Percentiles rank a stretch among this genome's conserved stretches.
phyloP scores from a whole-genome alignment of 2,113 vertebrate genomes.

The Asarcornis scutulata region DNA sequence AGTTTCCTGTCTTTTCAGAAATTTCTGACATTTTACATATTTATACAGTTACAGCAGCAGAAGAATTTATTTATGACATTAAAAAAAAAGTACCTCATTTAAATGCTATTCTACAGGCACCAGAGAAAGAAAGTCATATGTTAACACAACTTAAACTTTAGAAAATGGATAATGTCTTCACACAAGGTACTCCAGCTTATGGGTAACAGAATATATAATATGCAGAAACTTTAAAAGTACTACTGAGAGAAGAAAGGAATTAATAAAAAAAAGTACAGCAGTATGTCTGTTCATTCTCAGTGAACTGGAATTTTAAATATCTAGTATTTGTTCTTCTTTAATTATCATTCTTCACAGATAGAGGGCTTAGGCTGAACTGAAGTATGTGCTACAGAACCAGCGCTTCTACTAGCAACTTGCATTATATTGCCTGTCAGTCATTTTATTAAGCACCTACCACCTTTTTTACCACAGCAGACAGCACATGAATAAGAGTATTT shows the following conservation, averaged over 20 bases:
- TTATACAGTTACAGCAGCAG: background rate
- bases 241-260: background rate
- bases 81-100: background rate
- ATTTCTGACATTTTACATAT: background rate
- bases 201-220: background rate
- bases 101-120: background rate
- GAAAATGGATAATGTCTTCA: background rate
- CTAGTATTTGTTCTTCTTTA: slow-evolving; percentile 14
- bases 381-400: background rate
- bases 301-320: background rate
- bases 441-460: slow-evolving; percentile 32
- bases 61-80: background rate
- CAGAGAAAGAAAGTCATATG: background rate
- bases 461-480: background rate
- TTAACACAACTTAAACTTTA: background rate
- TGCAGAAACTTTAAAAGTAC: background rate
- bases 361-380: background rate
- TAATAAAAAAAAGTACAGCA: background rate
- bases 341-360: slow-evolving; percentile 14
- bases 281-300: background rate
- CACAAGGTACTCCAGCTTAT: background rate
- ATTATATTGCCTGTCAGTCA: slow-evolving; percentile 27
- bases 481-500: background rate
- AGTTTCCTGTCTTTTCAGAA: background rate
- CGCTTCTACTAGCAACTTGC: background rate